Evolutionary conservation across 1,140 invertebrate genomes (phyloP).

Genomic region (Aporrectodea caliginosa): DNA sequence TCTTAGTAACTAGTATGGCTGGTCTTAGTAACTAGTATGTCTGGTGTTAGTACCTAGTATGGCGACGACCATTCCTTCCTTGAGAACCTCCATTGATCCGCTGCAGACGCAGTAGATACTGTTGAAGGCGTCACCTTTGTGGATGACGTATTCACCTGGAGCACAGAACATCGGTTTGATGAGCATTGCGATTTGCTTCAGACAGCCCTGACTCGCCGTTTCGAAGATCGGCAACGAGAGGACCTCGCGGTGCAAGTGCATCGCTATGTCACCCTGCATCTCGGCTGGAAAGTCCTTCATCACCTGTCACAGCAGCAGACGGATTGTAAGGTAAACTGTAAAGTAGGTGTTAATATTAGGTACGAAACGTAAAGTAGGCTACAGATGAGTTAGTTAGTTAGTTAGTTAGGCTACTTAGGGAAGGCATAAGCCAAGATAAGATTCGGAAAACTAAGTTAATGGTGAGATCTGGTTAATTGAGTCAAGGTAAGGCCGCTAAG

Average conservation of each 20-base stretch:
- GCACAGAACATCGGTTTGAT: constrained; percentile 49
- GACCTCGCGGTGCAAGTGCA: constrained; percentile 92
- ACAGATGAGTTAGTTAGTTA: no score
- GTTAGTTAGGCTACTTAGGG: no score
- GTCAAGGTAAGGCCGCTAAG: no score
- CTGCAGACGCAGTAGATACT: constrained; percentile 54
- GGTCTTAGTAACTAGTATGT: no score
- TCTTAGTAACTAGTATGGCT: no score
- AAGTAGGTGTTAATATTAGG: no score
- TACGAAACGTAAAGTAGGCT: no score
- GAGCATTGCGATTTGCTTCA: constrained; percentile 33
- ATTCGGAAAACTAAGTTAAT: no score
- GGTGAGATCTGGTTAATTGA: no score
- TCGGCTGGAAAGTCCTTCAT: constrained; percentile 95
- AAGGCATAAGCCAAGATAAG: no score
- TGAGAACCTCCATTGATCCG: constrained; percentile 53
- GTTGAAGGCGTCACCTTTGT: constrained; percentile 51
- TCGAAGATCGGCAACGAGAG: constrained; percentile 91
- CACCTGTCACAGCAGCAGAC: constrained; percentile 64
- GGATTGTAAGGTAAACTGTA: no score
- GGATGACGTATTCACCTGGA: constrained; percentile 52
- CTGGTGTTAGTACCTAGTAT: constrained; percentile 55
- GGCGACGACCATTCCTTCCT: constrained; percentile 53
- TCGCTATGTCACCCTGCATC: constrained; percentile 85
- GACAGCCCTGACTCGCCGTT: constrained; percentile 58